Base-by-base conservation (phyloP, 2,797 vertebrate species). In the Bovichtus variegatus region DNA sequence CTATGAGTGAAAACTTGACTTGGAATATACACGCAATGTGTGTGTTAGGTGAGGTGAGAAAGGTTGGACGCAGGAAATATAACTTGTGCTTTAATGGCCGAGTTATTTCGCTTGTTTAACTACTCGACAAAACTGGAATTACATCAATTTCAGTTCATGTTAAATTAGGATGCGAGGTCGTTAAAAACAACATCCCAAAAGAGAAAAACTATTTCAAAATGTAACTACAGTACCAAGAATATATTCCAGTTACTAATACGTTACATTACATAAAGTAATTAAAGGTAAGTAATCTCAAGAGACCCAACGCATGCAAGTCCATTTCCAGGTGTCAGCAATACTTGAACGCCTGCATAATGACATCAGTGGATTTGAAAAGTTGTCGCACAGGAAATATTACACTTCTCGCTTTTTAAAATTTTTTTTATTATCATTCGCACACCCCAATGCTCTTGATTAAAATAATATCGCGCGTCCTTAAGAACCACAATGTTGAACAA, bases 341-440 rank as follows among this genome's bases (percentile, higher is more conserved):
- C 23, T 12, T 54, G 38, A 41, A 47, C n/a, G 27, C 11, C 21
- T 51, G 57, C 41, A 31, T 53, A 53, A 54, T 57, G 23, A 68
- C 54, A 69, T 34, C n/a, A 13, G 38, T 54, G 66, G 13, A 57
- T 31, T 41, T 58, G 44, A 77, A 64, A 55, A 64, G 44, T 51
- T 55, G 47, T 44, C 66, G 58, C 34, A 16, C 11, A 54, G 74
- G 6, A 50, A 81, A 74, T 50, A 76, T 79, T 29, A 62, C 12
- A 29, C 19, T 40, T 13, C 25, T 23, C 61, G 41, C n/a, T 27
- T 58, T 59, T 64, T 38, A 15, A n/a, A 43, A 10, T 54, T 55
- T n/a, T n/a, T n/a, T n/a, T n/a, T n/a, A n/a, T n/a, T n/a, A n/a
- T n/a, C n/a, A n/a, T n/a, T n/a, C n/a, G 10, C 38, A 51, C 19